phyloP scores from a whole-genome alignment of 1,140 invertebrate species.

The Agraylea sexmaculata region DNA sequence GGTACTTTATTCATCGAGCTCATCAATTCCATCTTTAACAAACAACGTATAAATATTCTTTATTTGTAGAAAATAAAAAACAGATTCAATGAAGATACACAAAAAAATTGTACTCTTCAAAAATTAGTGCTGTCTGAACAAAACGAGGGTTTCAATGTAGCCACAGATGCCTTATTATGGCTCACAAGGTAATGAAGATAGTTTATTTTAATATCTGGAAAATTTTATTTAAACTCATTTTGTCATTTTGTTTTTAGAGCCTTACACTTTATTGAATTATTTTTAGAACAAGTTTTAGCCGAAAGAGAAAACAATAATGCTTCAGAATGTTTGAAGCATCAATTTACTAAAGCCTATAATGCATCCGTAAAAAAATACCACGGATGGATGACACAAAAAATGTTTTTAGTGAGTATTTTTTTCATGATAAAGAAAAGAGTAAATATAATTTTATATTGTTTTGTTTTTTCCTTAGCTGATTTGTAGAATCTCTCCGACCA shows the following conservation, averaged over 20 bases:
- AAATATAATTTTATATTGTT: conserved; percentile 3
- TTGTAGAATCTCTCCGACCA: conserved; percentile 30
- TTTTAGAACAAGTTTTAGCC: conserved; percentile 45
- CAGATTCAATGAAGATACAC: conserved; percentile 39
- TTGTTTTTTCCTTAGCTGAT: conserved; percentile 29
- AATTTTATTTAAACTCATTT: conserved; percentile 6
- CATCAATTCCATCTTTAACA: conserved; percentile 2
- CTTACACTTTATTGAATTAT: conserved; percentile 46
- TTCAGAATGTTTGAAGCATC: conserved; percentile 42
- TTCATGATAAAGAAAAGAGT: neutral
- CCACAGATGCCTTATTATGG: conserved; percentile 52
- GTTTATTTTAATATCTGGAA: neutral
- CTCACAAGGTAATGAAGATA: conserved; percentile 44
- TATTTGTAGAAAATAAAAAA: conserved; percentile 49
- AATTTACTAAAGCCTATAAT: conserved; percentile 48
- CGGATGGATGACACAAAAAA: conserved; percentile 51
- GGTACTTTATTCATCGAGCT: conserved; percentile 30
- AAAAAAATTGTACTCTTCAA: conserved; percentile 47
- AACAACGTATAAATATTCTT: conserved; percentile 10
- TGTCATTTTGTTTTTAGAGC: conserved; percentile 36
- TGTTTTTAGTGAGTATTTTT: conserved; percentile 45
- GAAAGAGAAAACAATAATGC: conserved; percentile 32
- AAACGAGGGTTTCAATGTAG: conserved; percentile 34
- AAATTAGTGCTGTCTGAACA: conserved; percentile 51
- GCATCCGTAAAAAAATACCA: conserved; percentile 51